Conservation (phyloP, 2,797 vertebrate genomes). For the Geotria australis region DNA sequence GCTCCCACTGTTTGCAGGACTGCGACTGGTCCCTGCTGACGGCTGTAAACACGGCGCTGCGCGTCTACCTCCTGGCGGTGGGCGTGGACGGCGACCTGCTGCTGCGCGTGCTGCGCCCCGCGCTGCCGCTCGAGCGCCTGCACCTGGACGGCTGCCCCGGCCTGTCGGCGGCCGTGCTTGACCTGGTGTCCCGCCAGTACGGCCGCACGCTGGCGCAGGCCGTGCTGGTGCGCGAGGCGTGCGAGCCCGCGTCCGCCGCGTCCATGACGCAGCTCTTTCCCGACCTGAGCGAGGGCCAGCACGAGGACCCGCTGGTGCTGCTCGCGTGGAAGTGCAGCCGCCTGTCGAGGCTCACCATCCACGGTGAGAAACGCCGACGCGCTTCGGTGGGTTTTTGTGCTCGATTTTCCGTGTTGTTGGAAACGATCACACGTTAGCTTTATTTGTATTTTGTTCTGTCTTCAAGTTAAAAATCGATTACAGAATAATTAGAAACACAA, state of each 20-base stretch:
- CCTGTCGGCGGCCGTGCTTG: neutral
- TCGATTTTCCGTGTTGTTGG: too few relatives aligned
- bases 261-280: neutral
- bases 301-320: neutral
- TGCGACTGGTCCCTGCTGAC: neutral
- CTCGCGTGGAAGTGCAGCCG: neutral
- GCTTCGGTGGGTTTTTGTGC: too few relatives aligned
- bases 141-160: neutral
- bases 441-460: too few relatives aligned
- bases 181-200: neutral
- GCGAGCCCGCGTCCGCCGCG: neutral
- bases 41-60: neutral
- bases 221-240: neutral
- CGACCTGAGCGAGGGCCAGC: neutral
- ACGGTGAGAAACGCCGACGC: neutral
- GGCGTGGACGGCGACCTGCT: neutral
- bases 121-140: neutral
- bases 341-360: neutral
- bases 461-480: too few relatives aligned
- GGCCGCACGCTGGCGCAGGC: neutral
- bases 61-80: neutral
- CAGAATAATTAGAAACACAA: too few relatives aligned
- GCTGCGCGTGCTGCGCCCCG: neutral
- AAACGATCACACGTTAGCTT: too few relatives aligned
- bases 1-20: neutral